Evolutionary conservation across 2,888 invertebrate genomes (phyloP), one percentile per base, ranked within the genome.

Genomic region (Volucella inanis): DNA sequence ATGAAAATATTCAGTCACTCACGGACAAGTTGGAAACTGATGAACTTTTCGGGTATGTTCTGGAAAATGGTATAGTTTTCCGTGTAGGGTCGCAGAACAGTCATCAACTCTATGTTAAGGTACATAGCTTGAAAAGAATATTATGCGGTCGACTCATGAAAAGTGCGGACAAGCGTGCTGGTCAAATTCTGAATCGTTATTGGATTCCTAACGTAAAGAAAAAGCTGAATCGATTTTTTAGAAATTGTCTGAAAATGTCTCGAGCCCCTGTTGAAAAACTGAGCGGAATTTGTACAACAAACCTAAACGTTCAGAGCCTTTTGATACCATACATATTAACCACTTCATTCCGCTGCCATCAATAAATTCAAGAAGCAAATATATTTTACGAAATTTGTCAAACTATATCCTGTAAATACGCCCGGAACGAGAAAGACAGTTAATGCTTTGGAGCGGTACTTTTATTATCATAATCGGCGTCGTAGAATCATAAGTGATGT

Each of bases 401-500:
- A 22, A 22, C 3, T 22, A 22, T 45, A 45, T 45, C 45, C 45
- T 12, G 10, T 45, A 45, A 45, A 45, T 12, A 52, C 52, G 9
- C 50, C 50, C 41, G 14, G 52, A 15, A 50, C 65, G 12, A 45
- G 3, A 45, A 3, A 45, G 45, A 2, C 45, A 45, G 3, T 45
- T 11, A 45, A 3, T 12, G n/a, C 15, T 10, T 14, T 47, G 9
- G 47, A 49, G 45, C 12, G 45, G 18, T 55, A 14, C 22, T 22
- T 39, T 12, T 1, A 45, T 11, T 9, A 47, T 31, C 52, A 76
- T 12, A 59, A 59, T 57, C 68, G 77, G 14, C 68, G 68, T 8
- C 47, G 47, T 55, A 22, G 65, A 15, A 57, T 77, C 12, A 57
- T 77, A 1, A 43, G 43, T 12, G 67, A 67, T 31, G 18, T 54